Conservation (phyloP, 2,888 invertebrate genomes). For the Biston stratarius region DNA sequence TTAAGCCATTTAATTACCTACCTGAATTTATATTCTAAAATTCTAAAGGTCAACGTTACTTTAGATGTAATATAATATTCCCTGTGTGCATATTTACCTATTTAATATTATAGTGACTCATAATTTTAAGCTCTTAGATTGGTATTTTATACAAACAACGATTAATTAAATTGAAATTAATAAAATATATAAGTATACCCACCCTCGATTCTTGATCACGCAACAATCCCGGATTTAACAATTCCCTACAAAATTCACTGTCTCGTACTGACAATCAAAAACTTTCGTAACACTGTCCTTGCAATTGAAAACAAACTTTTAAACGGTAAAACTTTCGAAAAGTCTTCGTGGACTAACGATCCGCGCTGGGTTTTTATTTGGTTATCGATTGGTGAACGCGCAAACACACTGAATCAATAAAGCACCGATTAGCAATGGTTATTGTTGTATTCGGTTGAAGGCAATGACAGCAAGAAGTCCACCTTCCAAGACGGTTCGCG, state of each 20-base stretch:
- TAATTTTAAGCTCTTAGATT: conserved; percentile 35
- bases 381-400: conserved; percentile 36
- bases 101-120: conserved; percentile 5
- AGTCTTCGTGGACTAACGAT: conserved; percentile 38
- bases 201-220: conserved; percentile 60
- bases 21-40: conserved; percentile 15
- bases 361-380: conserved; percentile 33
- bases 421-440: conserved; percentile 65
- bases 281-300: conserved; percentile 76
- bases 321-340: conserved; percentile 51
- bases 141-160: conserved; percentile 50
- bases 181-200: conserved; percentile 29
- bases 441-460: conserved; percentile 41
- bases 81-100: neutral
- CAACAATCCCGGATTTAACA: conserved; percentile 74
- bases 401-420: conserved; percentile 56
- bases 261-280: conserved; percentile 47
- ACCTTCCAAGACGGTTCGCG: conserved; percentile 66
- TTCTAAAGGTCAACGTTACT: conserved; percentile 19
- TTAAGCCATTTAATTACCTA: conserved; percentile 22
- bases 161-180: conserved; percentile 37
- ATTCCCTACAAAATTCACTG: conserved; percentile 59
- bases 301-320: conserved; percentile 60
- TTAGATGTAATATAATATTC: neutral
- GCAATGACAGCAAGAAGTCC: conserved; percentile 51